Percentiles rank a stretch among this genome's conserved stretches.
phyloP scores from a whole-genome alignment of 2,888 invertebrate genomes.

The Perizoma affinitatum region DNA sequence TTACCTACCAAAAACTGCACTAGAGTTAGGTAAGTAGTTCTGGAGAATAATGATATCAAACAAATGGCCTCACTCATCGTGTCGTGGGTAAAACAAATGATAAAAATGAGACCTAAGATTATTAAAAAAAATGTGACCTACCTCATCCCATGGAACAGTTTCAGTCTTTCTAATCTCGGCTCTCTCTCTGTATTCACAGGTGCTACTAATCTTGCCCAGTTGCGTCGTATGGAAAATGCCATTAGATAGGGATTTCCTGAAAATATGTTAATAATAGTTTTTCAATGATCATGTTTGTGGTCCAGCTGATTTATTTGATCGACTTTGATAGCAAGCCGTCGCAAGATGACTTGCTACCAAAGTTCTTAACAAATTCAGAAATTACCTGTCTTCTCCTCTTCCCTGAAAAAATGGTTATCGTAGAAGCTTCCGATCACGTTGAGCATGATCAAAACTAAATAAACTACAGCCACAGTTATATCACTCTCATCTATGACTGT shows the following conservation, averaged over 20 bases:
- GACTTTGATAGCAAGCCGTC: no score
- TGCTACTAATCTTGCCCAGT: slow-evolving; percentile 64
- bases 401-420: slow-evolving; percentile 41
- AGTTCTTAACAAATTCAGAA: no score
- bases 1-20: no score
- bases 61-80: no score
- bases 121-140: slow-evolving; percentile 32
- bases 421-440: slow-evolving; percentile 67
- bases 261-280: background rate
- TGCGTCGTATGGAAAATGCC: slow-evolving; percentile 66
- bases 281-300: no score
- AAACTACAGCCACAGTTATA: slow-evolving; percentile 51
- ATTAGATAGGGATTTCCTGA: slow-evolving; percentile 67
- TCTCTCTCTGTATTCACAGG: slow-evolving; percentile 52
- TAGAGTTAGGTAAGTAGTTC: no score
- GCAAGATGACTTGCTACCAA: no score
- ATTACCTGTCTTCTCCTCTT: slow-evolving; percentile 51
- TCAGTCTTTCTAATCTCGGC: slow-evolving; percentile 63
- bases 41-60: no score
- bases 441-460: slow-evolving; percentile 53
- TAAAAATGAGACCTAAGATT: no score
- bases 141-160: slow-evolving; percentile 71
- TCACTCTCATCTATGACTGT: slow-evolving; percentile 55
- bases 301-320: no score
- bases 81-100: no score